phyloP scores from a whole-genome alignment of 2,113 vertebrate genomes.

The Equus przewalskii region DNA sequence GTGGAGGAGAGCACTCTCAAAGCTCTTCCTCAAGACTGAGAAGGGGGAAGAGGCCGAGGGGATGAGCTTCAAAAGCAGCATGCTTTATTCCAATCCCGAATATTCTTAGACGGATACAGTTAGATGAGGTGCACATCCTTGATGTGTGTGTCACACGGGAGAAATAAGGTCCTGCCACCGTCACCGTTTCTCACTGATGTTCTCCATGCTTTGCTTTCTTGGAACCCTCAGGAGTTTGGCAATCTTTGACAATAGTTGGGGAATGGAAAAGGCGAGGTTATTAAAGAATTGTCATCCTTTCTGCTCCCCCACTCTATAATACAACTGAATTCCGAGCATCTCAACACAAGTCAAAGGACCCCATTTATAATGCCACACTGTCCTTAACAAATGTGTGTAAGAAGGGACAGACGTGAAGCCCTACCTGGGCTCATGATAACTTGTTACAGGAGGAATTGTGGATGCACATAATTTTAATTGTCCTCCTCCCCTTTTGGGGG shows the following conservation, averaged over 20 bases:
- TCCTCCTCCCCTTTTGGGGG: background rate
- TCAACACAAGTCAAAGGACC: background rate
- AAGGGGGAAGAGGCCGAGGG: background rate
- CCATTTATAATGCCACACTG: background rate
- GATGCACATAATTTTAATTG: background rate
- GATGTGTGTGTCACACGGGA: fast-evolving
- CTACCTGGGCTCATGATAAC: background rate
- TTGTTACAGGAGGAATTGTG: background rate
- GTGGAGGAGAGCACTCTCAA: background rate
- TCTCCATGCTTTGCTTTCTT: background rate
- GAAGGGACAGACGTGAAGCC: background rate
- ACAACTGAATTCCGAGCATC: background rate
- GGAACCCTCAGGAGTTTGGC: background rate
- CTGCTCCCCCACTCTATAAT: background rate
- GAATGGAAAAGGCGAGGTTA: background rate
- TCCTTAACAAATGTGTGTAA: background rate
- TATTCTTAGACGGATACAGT: background rate
- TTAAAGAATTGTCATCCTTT: background rate
- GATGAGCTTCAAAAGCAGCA: background rate
- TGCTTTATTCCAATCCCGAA: too few relatives aligned
- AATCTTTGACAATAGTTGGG: background rate
- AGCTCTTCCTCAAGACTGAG: background rate
- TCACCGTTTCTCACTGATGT: background rate
- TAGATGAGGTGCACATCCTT: background rate
- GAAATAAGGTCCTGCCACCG: background rate